Base-by-base conservation (phyloP, 2,888 invertebrate genomes). In the Microdon myrmicae region DNA sequence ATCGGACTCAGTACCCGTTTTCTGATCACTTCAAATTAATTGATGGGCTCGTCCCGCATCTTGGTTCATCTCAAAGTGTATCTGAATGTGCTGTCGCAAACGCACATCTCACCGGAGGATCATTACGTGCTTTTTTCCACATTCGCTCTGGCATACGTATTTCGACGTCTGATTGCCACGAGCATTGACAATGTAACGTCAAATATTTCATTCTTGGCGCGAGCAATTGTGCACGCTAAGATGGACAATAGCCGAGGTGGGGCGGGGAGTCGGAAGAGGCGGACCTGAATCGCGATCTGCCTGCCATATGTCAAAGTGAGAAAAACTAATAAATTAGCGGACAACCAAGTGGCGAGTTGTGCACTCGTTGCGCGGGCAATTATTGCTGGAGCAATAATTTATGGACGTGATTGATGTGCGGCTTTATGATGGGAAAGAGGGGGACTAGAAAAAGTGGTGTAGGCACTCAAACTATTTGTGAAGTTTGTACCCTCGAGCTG, bases 251-350 rank as follows among this genome's bases (percentile, higher is more conserved):
- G 53, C 35, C 32, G 25, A 29, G 39, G 35, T 39, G 32, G 39
- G 29, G 9, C 23, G n/a, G 8, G 4, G 23, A 9, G n/a, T 23
- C 23, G 3, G 23, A 23, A 4, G 1, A n/a, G 3, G 23, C 9
- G 3, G 23, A 9, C 9, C n/a, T 23, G 23, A 8, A 23, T 9
- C 9, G n/a, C 1, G 5, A 23, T 8, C 23, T 23, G 3, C 23
- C 8, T 37, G 17, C 43, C 29, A 29, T 43, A 49, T 49, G 61
- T 56, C 56, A 56, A 59, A 55, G 67, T 66, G 67, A 59, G 55
- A 66, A 67, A 67, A 67, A 58, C 54, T 55, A 67, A 67, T 58
- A 64, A 67, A 64, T 64, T 64, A 64, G 45, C 38, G 12, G 26
- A 44, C n/a, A n/a, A n/a, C 35, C 44, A 38, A 31, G 32, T 32